phyloP scores from a whole-genome alignment of 1,140 invertebrate genomes.

The Brachionus sp. region DNA sequence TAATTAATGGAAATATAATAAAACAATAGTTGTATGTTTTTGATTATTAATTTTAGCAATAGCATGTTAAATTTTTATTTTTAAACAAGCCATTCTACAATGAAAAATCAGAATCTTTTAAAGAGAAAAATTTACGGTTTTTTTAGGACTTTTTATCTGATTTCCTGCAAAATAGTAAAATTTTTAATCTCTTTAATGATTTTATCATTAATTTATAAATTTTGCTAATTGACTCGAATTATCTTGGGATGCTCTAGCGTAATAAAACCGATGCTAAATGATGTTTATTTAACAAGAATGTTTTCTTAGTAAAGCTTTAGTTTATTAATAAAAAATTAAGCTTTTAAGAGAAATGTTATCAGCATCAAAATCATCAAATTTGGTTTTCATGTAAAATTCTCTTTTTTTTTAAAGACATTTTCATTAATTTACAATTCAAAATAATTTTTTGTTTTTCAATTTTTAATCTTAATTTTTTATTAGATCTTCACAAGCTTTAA shows the following conservation, averaged over 20 bases:
- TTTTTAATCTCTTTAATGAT: neutral
- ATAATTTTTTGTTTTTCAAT: too few relatives aligned
- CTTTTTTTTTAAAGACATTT: too few relatives aligned
- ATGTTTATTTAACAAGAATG: neutral
- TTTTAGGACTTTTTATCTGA: neutral
- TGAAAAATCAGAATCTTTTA: neutral
- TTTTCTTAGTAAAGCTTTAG: neutral
- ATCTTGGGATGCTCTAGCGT: neutral
- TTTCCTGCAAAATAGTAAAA: neutral
- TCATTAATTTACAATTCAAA: too few relatives aligned
- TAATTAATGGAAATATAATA: neutral
- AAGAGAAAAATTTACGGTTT: neutral
- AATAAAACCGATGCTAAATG: neutral
- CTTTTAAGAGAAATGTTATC: neutral
- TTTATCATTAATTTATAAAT: neutral
- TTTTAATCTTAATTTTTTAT: too few relatives aligned
- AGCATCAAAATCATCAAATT: too few relatives aligned
- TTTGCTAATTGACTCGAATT: neutral
- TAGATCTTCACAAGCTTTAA: too few relatives aligned
- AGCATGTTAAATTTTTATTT: neutral
- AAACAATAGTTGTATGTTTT: neutral
- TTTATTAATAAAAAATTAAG: neutral
- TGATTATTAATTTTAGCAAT: neutral
- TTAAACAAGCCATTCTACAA: neutral
- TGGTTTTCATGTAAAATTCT: too few relatives aligned